Evolutionary conservation across 2,797 vertebrate species (phyloP).

Genomic region (Acestrorhynchus altus): DNA sequence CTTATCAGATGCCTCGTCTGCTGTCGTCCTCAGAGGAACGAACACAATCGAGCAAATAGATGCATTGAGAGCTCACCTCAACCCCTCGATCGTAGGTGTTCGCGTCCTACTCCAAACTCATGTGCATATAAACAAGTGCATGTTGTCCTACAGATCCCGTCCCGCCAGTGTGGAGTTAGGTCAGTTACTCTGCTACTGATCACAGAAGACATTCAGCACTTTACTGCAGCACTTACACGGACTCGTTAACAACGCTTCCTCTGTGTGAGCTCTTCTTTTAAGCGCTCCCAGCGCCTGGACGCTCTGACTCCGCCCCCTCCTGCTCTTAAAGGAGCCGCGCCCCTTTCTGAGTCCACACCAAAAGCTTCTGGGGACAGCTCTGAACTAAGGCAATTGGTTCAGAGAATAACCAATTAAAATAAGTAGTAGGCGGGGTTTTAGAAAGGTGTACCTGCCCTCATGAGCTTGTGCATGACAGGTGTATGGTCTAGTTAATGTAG

Average conservation of each 20-base stretch:
- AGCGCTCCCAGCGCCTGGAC: conserved; percentile 52
- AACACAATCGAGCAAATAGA: conserved; percentile 39
- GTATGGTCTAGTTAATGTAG: too few relatives aligned
- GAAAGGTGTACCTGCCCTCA: too few relatives aligned
- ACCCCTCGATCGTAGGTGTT: conserved; percentile 46
- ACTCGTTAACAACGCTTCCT: conserved; percentile 51
- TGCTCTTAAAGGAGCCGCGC: conserved; percentile 74
- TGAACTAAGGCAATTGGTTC: too few relatives aligned
- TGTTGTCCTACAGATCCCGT: conserved; percentile 44
- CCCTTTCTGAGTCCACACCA: neutral
- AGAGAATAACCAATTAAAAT: too few relatives aligned
- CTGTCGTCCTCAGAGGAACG: conserved; percentile 55
- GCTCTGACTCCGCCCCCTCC: conserved; percentile 69
- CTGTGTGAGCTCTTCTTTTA: conserved; percentile 70
- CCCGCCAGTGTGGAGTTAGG: conserved; percentile 49
- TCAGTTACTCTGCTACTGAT: conserved; percentile 60
- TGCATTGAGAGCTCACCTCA: conserved; percentile 71
- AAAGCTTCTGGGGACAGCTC: too few relatives aligned
- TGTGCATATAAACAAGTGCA: conserved; percentile 30
- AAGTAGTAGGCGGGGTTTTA: too few relatives aligned
- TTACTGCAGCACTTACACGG: conserved; percentile 32
- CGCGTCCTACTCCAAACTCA: conserved; percentile 42
- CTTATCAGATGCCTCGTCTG: conserved; percentile 45
- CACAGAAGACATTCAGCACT: conserved; percentile 45
- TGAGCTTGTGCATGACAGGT: too few relatives aligned